Evolutionary conservation across 2,113 vertebrate species (phyloP).

Genomic region (Cavia aperea): DNA sequence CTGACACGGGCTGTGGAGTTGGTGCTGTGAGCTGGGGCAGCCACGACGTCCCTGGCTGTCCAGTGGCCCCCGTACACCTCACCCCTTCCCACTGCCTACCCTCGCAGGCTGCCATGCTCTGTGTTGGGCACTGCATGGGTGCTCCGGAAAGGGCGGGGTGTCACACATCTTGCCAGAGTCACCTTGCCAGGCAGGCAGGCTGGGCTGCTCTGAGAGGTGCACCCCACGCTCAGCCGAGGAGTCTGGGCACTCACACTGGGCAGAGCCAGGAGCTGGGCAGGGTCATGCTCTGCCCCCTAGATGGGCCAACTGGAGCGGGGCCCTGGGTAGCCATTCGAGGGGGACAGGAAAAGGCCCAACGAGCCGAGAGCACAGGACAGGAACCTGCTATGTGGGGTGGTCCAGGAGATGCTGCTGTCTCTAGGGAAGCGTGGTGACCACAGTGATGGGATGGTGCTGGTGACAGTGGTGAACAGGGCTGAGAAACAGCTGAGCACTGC

Average conservation of each 20-base stretch:
- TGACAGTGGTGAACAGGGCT: neutral
- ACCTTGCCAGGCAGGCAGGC: neutral
- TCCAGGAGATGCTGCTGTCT: neutral
- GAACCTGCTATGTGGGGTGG: neutral
- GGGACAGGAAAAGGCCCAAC: neutral
- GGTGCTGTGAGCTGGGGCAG: neutral
- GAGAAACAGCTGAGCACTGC: neutral
- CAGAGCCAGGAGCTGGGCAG: neutral
- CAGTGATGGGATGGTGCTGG: accelerated
- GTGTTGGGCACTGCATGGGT: neutral
- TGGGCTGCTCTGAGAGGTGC: neutral
- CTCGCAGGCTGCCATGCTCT: neutral
- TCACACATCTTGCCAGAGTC: neutral
- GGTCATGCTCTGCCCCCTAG: accelerated
- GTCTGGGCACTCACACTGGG: neutral
- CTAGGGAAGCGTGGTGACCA: neutral
- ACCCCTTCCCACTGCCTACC: neutral
- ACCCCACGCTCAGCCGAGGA: no score
- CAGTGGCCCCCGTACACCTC: accelerated
- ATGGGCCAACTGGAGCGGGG: neutral
- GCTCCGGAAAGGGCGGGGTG: neutral
- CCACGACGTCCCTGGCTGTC: neutral
- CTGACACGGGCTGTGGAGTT: neutral
- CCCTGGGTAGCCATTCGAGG: accelerated
- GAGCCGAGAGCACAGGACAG: neutral